Evolutionary conservation across 2,888 invertebrate genomes (phyloP).

Genomic region (Dryococelus australis): DNA sequence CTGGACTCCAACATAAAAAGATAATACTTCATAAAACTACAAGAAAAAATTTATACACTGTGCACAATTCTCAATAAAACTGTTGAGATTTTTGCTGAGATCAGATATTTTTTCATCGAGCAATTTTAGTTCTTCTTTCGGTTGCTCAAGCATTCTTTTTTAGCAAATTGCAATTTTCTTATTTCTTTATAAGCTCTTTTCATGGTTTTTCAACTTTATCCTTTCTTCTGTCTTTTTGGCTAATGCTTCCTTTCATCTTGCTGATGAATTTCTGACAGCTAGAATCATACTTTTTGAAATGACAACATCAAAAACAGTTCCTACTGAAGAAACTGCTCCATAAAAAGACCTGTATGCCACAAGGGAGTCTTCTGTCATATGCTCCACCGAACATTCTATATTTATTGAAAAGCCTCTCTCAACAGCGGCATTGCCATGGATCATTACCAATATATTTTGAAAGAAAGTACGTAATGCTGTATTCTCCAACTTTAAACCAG

Average conservation of each 20-base stretch:
- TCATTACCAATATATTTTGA: neutral
- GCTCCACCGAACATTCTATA: neutral
- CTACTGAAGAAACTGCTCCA: constrained; percentile 2
- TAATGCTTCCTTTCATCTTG: neutral
- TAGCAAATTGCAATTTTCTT: neutral
- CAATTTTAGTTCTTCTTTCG: neutral
- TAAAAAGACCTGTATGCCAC: neutral
- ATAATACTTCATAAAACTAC: too few relatives aligned
- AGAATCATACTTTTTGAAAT: neutral
- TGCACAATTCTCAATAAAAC: too few relatives aligned
- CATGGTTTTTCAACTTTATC: neutral
- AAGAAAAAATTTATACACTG: too few relatives aligned
- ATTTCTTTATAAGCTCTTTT: neutral
- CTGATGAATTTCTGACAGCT: neutral
- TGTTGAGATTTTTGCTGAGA: neutral
- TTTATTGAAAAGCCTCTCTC: neutral
- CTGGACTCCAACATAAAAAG: too few relatives aligned
- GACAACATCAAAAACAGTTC: neutral
- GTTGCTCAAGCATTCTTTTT: neutral
- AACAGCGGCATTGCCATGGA: neutral
- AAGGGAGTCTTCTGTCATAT: constrained; percentile 16
- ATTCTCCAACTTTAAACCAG: neutral
- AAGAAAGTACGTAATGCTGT: neutral
- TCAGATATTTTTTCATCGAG: neutral
- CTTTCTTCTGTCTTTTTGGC: neutral